Base-by-base conservation (phyloP, 2,113 vertebrate species). In the Calidris pugnax region DNA sequence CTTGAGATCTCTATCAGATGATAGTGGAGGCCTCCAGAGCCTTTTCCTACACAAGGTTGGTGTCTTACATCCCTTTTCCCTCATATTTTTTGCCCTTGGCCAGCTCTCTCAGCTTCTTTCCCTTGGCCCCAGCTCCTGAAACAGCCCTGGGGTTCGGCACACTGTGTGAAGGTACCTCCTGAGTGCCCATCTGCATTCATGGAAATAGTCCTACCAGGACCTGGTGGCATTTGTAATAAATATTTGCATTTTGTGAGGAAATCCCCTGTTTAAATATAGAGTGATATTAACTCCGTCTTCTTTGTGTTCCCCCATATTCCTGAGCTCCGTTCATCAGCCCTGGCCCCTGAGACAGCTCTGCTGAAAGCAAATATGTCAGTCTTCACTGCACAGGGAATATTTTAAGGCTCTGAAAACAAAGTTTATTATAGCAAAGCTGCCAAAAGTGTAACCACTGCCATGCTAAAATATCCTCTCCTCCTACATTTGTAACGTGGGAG, bases 401-500 rank as follows among this genome's bases (percentile, higher is more conserved):
- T 97, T 96, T 97, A 95, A 97, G 97, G 74, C 77, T 87, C 94
- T 97, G 95, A 91, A 97, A 97, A 96, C 97, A 92, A 97, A 92
- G 94, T 95, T 95, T 92, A 87, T 95, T 97, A 95, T 95, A 95
- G 95, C 62, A 91, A 82, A 95, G 87, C 95, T 97, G 95, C 92
- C 92, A 93, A 95, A 97, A 97, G 86, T 79, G 57, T 93, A 97
- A 96, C 95, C 92, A 55, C 96, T 97, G 95, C 94, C 95, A 95
- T 72, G 62, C 89, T 97, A 96, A 96, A 97, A 97, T 97, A 97
- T 95, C 96, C 96, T 92, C 94, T 96, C 94, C 97, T 97, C 97
- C 97, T 96, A 97, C 96, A 72, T 94, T 95, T 93, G 81, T 93
- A 93, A 95, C 1, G 71, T 97, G 97, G 95, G 96, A 95, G 95